Base-by-base conservation (phyloP, 1,140 invertebrate species). In the Physella acuta region DNA sequence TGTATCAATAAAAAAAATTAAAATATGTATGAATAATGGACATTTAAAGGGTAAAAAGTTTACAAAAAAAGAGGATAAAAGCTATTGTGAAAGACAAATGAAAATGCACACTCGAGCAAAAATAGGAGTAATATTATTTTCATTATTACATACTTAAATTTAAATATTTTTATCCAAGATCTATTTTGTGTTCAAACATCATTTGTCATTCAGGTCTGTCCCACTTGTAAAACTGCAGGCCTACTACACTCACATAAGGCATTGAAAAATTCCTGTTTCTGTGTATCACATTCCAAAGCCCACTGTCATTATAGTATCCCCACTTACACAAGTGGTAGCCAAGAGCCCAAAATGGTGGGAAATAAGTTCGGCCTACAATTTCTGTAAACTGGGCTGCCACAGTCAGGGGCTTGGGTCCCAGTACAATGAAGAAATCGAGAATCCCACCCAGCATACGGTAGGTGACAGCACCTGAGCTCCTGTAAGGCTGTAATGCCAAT, bases 331-430 rank as follows among this genome's bases (percentile, higher is more conserved):
- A 65, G 31, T 81, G 79, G 59, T 78, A 82, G 2, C 81, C 81
- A 28, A 82, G 62, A 16, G 74, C 61, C 81, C 81, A 82, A 44
- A 81, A 80, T 2, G 81, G 77, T 5, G 81, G 81, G 67, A 82
- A 73, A 14, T 77, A 49, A 14, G 79, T 73, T n/a, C 70, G 67
- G 1, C 80, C 80, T 34, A 82, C 79, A 0, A 94, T 81, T 67
- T 89, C 71, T 17, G 78, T 85, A 1, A 92, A 90, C 81, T 94
- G 93, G 81, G 93, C 91, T 36, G 87, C 82, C 0, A 91, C 85
- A 24, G 93, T 91, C 59, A 92, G 88, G 0, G 93, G 92, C 8
- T 72, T 74, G 8, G 81, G 80, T 52, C 82, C 84, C 17, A 79
- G 51, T 39, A 84, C 81, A 8, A 85, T 61, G 71, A 79, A 85